These are phyloP conservation scores for Cotesia chilonis DNA, from an alignment of 1,140 invertebrate species.

Conservation along the genomic window DNA sequence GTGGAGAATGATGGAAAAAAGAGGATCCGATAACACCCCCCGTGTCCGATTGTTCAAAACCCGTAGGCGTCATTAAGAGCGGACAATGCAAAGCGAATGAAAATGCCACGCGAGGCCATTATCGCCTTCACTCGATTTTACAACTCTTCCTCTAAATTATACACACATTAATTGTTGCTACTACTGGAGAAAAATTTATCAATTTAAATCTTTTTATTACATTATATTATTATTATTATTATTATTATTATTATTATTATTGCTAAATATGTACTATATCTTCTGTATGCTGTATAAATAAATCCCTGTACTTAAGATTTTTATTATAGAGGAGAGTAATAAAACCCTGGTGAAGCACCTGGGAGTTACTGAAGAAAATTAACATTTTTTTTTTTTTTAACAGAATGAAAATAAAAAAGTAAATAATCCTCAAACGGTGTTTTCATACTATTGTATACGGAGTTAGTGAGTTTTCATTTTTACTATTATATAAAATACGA, in stretches of 20 bases:
- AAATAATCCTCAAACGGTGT: constrained; percentile 5
- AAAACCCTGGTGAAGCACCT: neutral
- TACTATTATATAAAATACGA: too few species aligned
- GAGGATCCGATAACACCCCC: constrained; percentile 19
- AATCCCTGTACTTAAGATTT: neutral
- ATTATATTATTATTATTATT: too few species aligned
- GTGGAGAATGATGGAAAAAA: constrained; percentile 11
- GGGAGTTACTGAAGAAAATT: constrained; percentile 8
- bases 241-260: neutral
- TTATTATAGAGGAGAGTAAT: constrained; percentile 10
- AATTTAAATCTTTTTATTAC: too few species aligned
- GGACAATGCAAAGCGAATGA: constrained; percentile 20
- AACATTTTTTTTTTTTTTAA: constrained; percentile 4
- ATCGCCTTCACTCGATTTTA: constrained; percentile 1
- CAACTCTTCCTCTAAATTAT: neutral
- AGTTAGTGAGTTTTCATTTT: constrained; percentile 3
- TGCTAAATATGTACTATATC: too few species aligned
- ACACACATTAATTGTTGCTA: constrained; percentile 9
- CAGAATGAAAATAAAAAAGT: neutral
- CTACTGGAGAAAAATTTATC: neutral
- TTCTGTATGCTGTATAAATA: neutral
- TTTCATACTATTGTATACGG: neutral
- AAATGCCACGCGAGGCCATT: constrained; percentile 24
- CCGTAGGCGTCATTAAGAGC: constrained; percentile 28
- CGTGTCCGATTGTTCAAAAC: constrained; percentile 20